phyloP scores from a whole-genome alignment of 2,113 vertebrate species.

The Ornithorhynchus anatinus region DNA sequence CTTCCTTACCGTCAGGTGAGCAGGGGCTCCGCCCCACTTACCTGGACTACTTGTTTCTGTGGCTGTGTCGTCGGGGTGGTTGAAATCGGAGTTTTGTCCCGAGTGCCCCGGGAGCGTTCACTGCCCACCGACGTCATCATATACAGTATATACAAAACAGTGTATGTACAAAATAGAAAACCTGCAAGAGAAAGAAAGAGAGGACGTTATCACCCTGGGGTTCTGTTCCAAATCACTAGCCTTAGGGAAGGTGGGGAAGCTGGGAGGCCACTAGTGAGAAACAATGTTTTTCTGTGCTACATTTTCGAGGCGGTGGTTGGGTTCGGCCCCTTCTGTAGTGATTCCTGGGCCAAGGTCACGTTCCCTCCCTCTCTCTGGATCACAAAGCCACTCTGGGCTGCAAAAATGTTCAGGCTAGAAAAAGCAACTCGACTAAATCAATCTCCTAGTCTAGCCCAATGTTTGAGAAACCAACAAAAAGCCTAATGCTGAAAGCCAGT shows the following conservation, averaged over 20 bases:
- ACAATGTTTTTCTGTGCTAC: neutral
- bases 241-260: neutral
- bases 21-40: constrained; percentile 52
- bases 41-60: constrained; percentile 94
- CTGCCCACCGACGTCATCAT: constrained; percentile 98
- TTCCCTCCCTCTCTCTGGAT: neutral
- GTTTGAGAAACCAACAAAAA: too few species aligned
- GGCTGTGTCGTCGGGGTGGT: constrained; percentile 82
- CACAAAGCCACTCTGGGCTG: too few species aligned
- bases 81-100: constrained; percentile 86
- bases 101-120: constrained; percentile 87
- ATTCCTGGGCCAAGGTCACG: neutral
- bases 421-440: too few species aligned
- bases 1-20: neutral
- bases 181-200: constrained; percentile 69
- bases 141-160: constrained; percentile 99
- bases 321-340: neutral
- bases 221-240: neutral
- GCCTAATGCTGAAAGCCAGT: too few species aligned
- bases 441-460: too few species aligned
- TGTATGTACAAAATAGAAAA: constrained; percentile 99
- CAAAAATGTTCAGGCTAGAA: too few species aligned
- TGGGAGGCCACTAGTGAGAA: neutral
- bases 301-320: neutral
- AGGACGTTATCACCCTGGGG: constrained; percentile 12